A percentile compares a stretch with the other conserved stretches of the same genome.
Conservation (phyloP, 2,888 invertebrate genomes). For the Anticlea derivata region DNA sequence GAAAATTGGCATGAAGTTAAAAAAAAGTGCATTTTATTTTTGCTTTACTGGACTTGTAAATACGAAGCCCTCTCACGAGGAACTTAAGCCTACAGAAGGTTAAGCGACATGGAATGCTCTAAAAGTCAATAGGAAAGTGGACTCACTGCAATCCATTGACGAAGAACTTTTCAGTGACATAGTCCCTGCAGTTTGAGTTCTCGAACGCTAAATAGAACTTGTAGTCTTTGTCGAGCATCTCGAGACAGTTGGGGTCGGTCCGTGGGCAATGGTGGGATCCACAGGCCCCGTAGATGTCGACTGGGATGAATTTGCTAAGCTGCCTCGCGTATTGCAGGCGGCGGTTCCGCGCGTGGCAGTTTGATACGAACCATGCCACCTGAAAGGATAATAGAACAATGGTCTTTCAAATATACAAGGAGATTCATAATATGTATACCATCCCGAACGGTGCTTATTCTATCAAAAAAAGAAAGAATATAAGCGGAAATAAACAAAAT, state of each 20-base stretch:
- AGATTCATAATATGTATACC: no score
- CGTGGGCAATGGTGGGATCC: slow-evolving; percentile 94
- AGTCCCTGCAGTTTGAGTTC: slow-evolving; percentile 98
- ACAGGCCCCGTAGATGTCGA: slow-evolving; percentile 96
- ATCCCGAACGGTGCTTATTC: no score
- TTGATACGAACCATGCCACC: slow-evolving; percentile 99
- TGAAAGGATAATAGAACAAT: slow-evolving; percentile 40
- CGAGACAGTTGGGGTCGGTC: slow-evolving; percentile 92
- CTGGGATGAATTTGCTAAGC: slow-evolving; percentile 92
- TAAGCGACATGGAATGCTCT: no score
- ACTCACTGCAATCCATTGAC: slow-evolving; percentile 95
- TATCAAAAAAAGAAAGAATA: no score
- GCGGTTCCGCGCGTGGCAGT: slow-evolving; percentile 96
- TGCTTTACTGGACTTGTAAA: no score
- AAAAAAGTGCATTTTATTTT: no score
- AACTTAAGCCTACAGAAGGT: no score
- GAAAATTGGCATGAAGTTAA: no score
- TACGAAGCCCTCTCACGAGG: no score
- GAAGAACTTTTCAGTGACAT: slow-evolving; percentile 98
- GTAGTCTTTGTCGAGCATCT: slow-evolving; percentile 95
- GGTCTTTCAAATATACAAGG: no score
- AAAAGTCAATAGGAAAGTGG: no score
- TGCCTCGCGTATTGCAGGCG: slow-evolving; percentile 94
- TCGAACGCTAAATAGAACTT: slow-evolving; percentile 99
- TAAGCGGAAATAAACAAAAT: no score